A percentile compares a stretch with the other conserved stretches of the same genome.
Evolutionary conservation across 2,113 vertebrate genomes (phyloP).

Genomic region (Mobula birostris): DNA sequence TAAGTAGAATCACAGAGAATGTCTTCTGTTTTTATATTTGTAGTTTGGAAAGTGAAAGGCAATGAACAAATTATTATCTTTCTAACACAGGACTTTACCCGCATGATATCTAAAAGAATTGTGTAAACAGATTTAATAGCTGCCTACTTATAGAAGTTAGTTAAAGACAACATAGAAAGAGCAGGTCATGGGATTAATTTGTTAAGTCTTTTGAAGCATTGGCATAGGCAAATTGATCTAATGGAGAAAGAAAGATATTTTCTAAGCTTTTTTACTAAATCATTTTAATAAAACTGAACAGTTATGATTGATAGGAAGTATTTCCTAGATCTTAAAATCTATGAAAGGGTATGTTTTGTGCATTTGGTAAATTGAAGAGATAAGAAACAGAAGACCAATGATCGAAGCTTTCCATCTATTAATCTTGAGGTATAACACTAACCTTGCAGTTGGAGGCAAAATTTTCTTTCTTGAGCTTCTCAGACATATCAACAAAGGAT

Average conservation of each 20-base stretch:
- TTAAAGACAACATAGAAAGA: too few species aligned
- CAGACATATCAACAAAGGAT: slow-evolving; percentile 69
- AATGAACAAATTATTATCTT: neutral
- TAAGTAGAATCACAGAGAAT: neutral
- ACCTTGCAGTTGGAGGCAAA: slow-evolving; percentile 78
- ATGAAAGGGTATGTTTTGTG: neutral
- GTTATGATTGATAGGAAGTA: neutral
- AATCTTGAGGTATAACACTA: slow-evolving; percentile 34
- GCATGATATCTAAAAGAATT: neutral
- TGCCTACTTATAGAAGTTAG: too few species aligned
- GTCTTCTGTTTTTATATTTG: neutral
- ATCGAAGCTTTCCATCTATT: neutral
- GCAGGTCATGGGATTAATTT: too few species aligned
- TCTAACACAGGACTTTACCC: neutral
- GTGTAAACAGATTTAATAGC: neutral
- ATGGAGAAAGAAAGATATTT: neutral
- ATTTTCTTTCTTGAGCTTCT: slow-evolving; percentile 83
- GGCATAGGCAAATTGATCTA: neutral
- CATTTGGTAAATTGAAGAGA: neutral
- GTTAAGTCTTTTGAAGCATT: too few species aligned
- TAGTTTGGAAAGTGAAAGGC: neutral
- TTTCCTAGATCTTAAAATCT: neutral
- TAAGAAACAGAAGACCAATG: neutral
- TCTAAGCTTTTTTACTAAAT: neutral
- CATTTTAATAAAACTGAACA: neutral